A percentile compares a stretch with the other conserved stretches of the same genome.
These are phyloP conservation scores for Prionailurus viverrinus DNA, from an alignment of 2,113 vertebrate genomes.

Conservation along the genomic window DNA sequence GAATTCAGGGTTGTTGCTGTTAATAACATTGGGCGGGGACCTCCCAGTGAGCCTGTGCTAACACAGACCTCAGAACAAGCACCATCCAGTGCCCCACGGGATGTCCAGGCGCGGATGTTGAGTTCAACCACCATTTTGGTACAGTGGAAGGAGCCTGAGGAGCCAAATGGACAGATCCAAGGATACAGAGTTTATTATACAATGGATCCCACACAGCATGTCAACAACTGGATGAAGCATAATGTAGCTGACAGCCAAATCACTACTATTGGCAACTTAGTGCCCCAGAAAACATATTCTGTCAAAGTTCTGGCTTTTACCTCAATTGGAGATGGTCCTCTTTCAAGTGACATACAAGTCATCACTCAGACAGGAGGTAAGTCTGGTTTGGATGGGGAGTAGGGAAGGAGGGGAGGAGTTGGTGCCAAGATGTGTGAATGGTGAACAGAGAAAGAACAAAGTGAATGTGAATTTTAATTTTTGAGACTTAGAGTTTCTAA, in stretches of 20 bases:
- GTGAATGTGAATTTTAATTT: background rate
- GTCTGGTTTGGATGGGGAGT: constrained; percentile 35
- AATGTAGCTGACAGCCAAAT: constrained; percentile 97
- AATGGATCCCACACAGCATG: constrained; percentile 94
- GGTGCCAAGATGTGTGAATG: background rate
- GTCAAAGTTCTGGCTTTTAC: constrained; percentile 99
- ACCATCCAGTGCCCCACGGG: constrained; percentile 96
- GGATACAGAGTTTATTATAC: constrained; percentile 99
- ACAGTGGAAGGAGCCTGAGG: constrained; percentile 99
- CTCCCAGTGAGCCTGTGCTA: constrained; percentile 95
- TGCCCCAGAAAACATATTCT: constrained; percentile 97
- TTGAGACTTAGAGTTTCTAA: background rate
- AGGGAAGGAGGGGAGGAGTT: background rate
- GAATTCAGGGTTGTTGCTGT: constrained; percentile 98
- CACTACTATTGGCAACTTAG: constrained; percentile 96
- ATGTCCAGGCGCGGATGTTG: constrained; percentile 97
- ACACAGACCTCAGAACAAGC: constrained; percentile 98
- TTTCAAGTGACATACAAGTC: constrained; percentile 98
- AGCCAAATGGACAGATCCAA: constrained; percentile 98
- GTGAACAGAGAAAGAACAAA: background rate
- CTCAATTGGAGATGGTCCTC: constrained; percentile 98
- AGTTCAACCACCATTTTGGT: constrained; percentile 98
- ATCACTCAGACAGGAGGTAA: constrained; percentile 99
- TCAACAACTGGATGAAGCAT: constrained; percentile 98
- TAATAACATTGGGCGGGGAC: constrained; percentile 98